phyloP scores from a whole-genome alignment of 2,888 invertebrate species.

The Cordilura impudica region DNA sequence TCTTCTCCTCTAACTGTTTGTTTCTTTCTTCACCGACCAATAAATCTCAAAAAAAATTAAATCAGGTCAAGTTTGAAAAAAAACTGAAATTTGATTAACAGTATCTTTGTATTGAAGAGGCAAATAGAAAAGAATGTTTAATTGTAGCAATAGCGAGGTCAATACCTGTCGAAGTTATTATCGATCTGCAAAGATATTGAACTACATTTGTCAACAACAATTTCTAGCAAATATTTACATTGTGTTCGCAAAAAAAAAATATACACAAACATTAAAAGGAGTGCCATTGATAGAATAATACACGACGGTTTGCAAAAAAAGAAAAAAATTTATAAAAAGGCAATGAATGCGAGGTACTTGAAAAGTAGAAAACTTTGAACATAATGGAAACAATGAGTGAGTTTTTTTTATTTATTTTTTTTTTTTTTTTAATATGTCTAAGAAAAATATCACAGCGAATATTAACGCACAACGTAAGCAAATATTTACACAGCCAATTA shows the following conservation, averaged over 20 bases:
- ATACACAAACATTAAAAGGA: neutral
- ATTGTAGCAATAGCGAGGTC: neutral
- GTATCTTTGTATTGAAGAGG: neutral
- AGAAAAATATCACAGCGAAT: too few species aligned
- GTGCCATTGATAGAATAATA: neutral
- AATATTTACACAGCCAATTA: too few species aligned
- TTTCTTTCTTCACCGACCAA: too few species aligned
- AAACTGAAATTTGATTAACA: neutral
- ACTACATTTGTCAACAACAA: slow-evolving; percentile 5
- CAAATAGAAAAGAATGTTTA: neutral
- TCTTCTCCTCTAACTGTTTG: too few species aligned
- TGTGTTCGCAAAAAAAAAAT: neutral
- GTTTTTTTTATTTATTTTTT: too few species aligned
- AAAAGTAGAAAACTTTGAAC: neutral
- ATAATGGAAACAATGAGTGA: neutral
- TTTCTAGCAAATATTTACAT: slow-evolving; percentile 2
- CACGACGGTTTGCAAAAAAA: neutral
- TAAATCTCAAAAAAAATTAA: neutral
- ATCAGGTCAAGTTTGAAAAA: neutral
- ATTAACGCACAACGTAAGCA: too few species aligned
- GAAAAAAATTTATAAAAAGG: too few species aligned
- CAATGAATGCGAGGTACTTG: neutral
- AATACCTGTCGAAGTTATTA: neutral
- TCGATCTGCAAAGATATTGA: neutral
- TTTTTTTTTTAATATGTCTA: too few species aligned